phyloP scores from a whole-genome alignment of 2,888 invertebrate species.

The Aphidoletes aphidimyza region DNA sequence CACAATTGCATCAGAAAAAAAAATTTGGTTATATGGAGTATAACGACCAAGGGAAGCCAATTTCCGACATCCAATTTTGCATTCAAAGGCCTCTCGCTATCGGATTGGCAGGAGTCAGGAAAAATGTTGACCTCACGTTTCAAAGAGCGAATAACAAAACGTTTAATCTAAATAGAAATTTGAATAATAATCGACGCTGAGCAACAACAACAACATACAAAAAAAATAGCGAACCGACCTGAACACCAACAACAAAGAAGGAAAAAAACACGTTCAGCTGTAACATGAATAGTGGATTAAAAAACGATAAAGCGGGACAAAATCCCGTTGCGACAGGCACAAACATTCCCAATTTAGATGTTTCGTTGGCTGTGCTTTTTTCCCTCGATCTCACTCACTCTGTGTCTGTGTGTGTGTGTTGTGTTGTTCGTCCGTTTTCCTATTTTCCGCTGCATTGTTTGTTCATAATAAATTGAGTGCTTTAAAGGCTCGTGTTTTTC shows the following conservation, averaged over 20 bases:
- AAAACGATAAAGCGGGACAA: not conserved
- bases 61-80: not conserved
- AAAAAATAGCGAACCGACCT: too few relatives aligned
- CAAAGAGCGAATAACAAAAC: not conserved
- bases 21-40: not conserved
- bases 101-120: not conserved
- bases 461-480: not conserved
- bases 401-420: too few relatives aligned
- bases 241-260: too few relatives aligned
- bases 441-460: not conserved
- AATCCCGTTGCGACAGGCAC: conserved; percentile 15
- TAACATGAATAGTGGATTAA: not conserved
- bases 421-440: not conserved
- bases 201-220: not conserved
- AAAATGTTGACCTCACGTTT: conserved; percentile 6
- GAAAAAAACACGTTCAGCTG: not conserved
- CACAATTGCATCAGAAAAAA: too few relatives aligned
- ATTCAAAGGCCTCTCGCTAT: too few relatives aligned
- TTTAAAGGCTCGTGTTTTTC: not conserved
- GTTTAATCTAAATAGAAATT: conserved; percentile 45
- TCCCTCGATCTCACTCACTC: too few relatives aligned
- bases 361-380: not conserved
- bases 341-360: not conserved
- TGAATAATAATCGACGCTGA: conserved; percentile 30
- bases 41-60: conserved; percentile 13